Conservation (phyloP, 1,140 invertebrate species). For the Drosophila nigromelanica region DNA sequence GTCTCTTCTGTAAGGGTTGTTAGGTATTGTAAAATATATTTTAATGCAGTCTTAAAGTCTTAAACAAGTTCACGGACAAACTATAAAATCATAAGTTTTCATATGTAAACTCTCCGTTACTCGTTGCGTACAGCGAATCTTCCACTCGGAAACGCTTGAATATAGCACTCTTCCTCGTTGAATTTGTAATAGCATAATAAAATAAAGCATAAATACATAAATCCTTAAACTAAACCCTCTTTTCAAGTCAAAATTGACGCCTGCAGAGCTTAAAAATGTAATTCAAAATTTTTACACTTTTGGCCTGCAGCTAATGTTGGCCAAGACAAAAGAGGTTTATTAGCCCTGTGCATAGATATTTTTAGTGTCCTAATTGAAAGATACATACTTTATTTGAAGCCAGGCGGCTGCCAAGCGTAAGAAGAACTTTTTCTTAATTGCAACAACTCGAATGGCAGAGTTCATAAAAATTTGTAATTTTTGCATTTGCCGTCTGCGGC, state of each 20-base stretch:
- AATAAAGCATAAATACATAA: not conserved
- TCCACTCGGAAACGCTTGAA: too few species aligned
- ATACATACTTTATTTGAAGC: slow-evolving; percentile 25
- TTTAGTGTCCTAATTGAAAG: slow-evolving; percentile 39
- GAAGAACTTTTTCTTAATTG: slow-evolving; percentile 64
- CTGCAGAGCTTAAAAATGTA: slow-evolving; percentile 1
- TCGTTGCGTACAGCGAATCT: too few species aligned
- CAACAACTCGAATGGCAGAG: slow-evolving; percentile 58
- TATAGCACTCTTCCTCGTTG: too few species aligned
- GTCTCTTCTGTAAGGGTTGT: too few species aligned
- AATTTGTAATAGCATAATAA: too few species aligned
- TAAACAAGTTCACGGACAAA: too few species aligned
- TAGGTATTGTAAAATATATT: too few species aligned
- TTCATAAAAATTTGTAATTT: slow-evolving; percentile 58
- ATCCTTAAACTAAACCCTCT: not conserved
- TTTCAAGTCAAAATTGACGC: not conserved
- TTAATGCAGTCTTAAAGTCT: too few species aligned
- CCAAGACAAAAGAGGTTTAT: slow-evolving; percentile 16
- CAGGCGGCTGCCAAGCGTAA: slow-evolving; percentile 2
- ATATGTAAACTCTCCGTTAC: too few species aligned
- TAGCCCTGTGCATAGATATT: slow-evolving; percentile 2
- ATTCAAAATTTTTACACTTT: slow-evolving; percentile 19
- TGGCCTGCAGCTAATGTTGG: slow-evolving; percentile 18
- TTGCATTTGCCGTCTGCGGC: slow-evolving; percentile 50
- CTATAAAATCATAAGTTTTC: too few species aligned